Evolutionary conservation across 1,140 invertebrate genomes (phyloP), one percentile per base, ranked within the genome.

Genomic region (Euglossa dilemma): DNA sequence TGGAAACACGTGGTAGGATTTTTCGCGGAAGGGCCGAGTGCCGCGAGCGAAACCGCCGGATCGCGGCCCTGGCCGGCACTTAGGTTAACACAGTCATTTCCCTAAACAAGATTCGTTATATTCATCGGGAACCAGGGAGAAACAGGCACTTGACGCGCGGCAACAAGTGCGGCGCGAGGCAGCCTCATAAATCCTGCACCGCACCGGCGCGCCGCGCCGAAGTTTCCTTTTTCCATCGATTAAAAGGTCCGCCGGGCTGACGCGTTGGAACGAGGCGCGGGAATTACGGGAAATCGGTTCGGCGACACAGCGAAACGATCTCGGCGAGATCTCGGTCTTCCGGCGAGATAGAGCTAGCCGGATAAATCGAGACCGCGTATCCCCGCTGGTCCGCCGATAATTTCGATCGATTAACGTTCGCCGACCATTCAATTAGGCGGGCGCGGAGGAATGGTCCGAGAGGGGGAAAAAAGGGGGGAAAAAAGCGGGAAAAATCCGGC

Each of bases 401-500:
- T 83, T 77, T 54, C 47, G 54, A 71, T 78, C 81, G 81, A 83
- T 83, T 83, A 83, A 77, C 74, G 75, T 59, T 69, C 75, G 47
- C 52, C 73, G 81, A 71, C 74, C 81, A 83, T 83, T 83, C 81
- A 83, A 83, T 83, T 83, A 83, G 66, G 56, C 18, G 36, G 20
- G 73, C 71, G 7, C 18, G 47, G 28, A n/a, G 66, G n/a, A 25
- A 43, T 36, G 25, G 23, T 25, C n/a, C n/a, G n/a, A 6, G n/a
- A 4, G 36, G 36, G 36, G 36, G 4, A 83, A 83, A 83, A 83
- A 71, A 6, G n/a, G 36, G 36, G 36, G 36, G 36, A 36, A 83
- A 83, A 83, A 83, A 71, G 25, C 74, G 47, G 66, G 36, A 71
- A 77, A 83, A 83, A 71, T 66, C 71, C 14, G n/a, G 45, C 70